phyloP scores from a whole-genome alignment of 2,113 vertebrate species.

The Sorex fumeus region DNA sequence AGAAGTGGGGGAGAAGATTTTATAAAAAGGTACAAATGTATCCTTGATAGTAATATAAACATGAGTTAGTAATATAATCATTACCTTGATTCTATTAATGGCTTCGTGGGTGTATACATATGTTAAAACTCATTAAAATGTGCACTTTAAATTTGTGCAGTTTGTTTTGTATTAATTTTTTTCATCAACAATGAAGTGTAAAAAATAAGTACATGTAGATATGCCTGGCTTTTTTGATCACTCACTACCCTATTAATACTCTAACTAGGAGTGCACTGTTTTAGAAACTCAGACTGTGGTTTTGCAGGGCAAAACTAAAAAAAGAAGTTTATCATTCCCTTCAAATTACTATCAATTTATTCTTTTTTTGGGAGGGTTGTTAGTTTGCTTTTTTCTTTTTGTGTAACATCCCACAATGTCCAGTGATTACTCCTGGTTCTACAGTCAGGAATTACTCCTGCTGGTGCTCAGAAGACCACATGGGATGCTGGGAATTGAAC shows the following conservation, averaged over 20 bases:
- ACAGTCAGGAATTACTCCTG: no score
- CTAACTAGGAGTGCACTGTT: not conserved
- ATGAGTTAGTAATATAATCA: not conserved
- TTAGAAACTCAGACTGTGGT: not conserved
- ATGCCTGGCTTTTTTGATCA: not conserved
- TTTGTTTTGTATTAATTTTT: slow-evolving; percentile 6
- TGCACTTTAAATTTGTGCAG: not conserved
- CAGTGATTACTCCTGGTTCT: no score
- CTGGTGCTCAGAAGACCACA: no score
- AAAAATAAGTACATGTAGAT: not conserved
- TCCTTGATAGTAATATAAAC: not conserved
- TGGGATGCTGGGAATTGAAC: no score
- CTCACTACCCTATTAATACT: not conserved
- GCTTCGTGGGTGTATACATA: not conserved
- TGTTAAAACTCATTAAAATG: not conserved
- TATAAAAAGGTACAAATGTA: not conserved
- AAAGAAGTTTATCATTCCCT: not conserved
- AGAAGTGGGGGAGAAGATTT: not conserved
- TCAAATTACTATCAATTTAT: not conserved
- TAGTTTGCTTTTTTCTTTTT: no score
- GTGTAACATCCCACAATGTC: no score
- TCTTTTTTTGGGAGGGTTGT: no score
- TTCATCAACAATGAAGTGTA: not conserved
- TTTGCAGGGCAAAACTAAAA: not conserved
- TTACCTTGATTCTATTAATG: not conserved